A percentile compares a stretch with the other conserved stretches of the same genome.
phyloP scores from a whole-genome alignment of 2,888 invertebrate species.

The Eristalinus sepulchralis region DNA sequence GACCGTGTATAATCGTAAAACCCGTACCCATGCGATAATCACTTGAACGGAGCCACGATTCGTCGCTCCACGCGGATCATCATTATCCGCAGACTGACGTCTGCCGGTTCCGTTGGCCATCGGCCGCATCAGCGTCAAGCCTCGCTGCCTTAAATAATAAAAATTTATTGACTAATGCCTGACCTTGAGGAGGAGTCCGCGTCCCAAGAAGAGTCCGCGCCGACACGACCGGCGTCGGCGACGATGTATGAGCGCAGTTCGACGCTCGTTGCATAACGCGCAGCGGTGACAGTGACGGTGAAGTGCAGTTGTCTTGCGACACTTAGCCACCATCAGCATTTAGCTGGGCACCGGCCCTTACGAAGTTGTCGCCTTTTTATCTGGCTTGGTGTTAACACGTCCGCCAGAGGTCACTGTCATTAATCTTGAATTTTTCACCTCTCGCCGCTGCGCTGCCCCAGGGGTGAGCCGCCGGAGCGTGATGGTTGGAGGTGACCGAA shows the following conservation, averaged over 20 bases:
- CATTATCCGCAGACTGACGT: not conserved
- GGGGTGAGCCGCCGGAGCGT: not conserved
- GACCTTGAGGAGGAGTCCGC: constrained; percentile 38
- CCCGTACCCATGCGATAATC: constrained; percentile 29
- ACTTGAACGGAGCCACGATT: constrained; percentile 19
- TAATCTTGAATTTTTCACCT: constrained; percentile 1
- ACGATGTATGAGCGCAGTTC: not conserved
- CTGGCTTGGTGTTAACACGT: constrained; percentile 9
- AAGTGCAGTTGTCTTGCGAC: constrained; percentile 36
- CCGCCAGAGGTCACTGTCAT: constrained; percentile 34
- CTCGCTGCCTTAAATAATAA: not conserved
- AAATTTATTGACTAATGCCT: not conserved
- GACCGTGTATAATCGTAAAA: constrained; percentile 45
- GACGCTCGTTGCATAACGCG: constrained; percentile 14
- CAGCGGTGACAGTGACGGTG: constrained; percentile 45
- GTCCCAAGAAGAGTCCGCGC: constrained; percentile 12
- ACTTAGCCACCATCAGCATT: not conserved
- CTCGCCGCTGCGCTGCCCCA: not conserved
- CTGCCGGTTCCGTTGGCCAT: not conserved
- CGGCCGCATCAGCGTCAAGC: not conserved
- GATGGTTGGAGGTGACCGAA: not conserved
- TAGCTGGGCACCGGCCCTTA: not conserved
- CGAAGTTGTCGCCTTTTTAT: not conserved
- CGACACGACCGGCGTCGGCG: too few species aligned
- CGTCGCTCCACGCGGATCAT: constrained; percentile 12